phyloP scores from a whole-genome alignment of 35 echinoderm and acorn worm genomes.

The Holothuria glaberrima region DNA sequence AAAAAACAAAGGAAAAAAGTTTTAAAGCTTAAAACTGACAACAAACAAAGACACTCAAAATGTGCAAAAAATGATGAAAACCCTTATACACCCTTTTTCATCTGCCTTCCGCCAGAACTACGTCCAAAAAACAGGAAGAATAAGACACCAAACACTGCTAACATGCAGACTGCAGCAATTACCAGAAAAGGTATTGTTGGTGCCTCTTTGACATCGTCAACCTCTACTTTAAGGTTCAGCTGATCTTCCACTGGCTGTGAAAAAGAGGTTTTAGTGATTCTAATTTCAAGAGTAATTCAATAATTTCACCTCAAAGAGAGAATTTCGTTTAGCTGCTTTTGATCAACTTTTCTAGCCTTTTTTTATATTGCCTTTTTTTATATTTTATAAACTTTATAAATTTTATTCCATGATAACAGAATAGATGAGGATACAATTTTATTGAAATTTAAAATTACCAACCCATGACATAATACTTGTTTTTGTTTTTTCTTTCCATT shows the following conservation, averaged over 20 bases:
- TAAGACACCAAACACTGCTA: constrained; percentile 2
- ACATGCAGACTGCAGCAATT: constrained; percentile 15
- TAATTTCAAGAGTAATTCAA: too few relatives aligned
- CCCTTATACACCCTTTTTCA: constrained; percentile 33
- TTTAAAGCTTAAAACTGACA: neutral
- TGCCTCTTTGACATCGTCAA: neutral
- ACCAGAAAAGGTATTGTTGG: neutral
- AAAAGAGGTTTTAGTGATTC: too few relatives aligned
- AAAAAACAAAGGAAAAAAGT: neutral
- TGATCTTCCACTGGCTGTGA: neutral
- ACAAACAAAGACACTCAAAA: neutral
- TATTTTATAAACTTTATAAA: too few relatives aligned
- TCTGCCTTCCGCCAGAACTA: neutral
- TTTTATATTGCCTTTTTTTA: too few relatives aligned
- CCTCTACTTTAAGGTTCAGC: neutral
- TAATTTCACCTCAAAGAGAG: neutral
- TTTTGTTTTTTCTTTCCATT: neutral
- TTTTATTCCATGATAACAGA: too few relatives aligned
- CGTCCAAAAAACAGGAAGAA: constrained; percentile 36
- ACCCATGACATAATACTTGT: too few relatives aligned
- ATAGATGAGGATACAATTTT: too few relatives aligned
- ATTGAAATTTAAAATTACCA: too few relatives aligned
- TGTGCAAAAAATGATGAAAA: neutral
- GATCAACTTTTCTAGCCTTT: too few relatives aligned
- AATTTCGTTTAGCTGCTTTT: too few relatives aligned